phyloP scores from a whole-genome alignment of 2,113 vertebrate genomes.

The Pandion haliaetus region DNA sequence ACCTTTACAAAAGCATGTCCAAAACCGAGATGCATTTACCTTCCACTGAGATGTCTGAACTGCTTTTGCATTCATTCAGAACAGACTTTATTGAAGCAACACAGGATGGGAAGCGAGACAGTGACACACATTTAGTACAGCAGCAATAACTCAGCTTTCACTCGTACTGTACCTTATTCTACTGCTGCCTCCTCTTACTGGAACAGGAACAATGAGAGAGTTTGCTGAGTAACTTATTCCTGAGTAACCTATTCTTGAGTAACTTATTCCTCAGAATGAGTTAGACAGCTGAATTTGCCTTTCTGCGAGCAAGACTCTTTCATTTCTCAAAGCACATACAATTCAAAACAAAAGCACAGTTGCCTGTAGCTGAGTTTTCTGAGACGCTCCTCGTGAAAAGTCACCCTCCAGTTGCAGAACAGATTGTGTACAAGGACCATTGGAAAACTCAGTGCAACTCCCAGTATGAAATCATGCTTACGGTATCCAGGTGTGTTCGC shows the following conservation, averaged over 20 bases:
- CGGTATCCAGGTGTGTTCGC: conserved; percentile 97
- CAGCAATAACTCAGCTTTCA: conserved; percentile 25
- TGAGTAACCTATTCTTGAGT: neutral
- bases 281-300: neutral
- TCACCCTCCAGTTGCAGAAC: neutral
- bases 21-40: neutral
- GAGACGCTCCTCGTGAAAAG: neutral
- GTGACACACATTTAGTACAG: neutral
- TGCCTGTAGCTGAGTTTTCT: neutral
- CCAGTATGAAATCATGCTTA: conserved; percentile 68
- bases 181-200: conserved; percentile 4
- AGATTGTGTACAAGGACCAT: neutral
- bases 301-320: neutral
- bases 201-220: conserved; percentile 13
- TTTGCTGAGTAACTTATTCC: conserved; percentile 21
- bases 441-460: neutral
- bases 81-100: neutral
- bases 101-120: neutral
- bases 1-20: neutral
- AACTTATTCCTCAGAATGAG: neutral
- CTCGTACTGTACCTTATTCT: neutral
- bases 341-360: neutral
- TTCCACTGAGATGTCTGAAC: neutral
- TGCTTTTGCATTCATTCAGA: neutral
- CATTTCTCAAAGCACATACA: neutral